Percentiles rank a stretch among this genome's conserved stretches.
These are phyloP conservation scores for Anolis apletophallus DNA, from an alignment of 2,797 vertebrate genomes.

Conservation along the genomic window DNA sequence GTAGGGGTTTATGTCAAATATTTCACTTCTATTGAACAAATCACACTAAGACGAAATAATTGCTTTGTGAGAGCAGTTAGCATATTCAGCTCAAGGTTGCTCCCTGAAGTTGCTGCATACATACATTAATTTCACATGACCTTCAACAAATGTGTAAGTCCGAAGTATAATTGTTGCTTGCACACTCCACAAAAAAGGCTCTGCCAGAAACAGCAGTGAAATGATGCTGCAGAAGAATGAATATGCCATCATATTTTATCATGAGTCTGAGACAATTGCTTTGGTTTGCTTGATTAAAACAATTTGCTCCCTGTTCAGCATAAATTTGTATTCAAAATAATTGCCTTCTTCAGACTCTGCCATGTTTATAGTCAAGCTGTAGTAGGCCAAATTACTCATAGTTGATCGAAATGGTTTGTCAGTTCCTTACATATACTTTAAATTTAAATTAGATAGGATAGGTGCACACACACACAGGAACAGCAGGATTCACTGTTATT, in stretches of 20 bases:
- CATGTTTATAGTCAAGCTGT: no score
- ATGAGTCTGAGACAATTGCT: conserved; percentile 4
- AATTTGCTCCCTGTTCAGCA: conserved; percentile 9
- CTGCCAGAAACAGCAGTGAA: conserved; percentile 57
- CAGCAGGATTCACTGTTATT: neutral
- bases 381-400: no score
- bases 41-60: neutral
- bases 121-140: conserved; percentile 46
- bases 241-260: conserved; percentile 33
- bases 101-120: conserved; percentile 34
- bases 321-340: neutral
- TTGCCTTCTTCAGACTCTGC: neutral
- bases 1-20: neutral
- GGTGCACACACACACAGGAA: neutral
- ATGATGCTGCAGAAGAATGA: conserved; percentile 53
- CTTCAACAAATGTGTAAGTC: conserved; percentile 31
- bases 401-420: neutral
- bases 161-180: neutral
- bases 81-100: neutral
- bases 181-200: conserved; percentile 19
- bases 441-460: neutral
- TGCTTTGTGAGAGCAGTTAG: neutral
- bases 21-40: neutral
- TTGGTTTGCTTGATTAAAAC: conserved; percentile 39
- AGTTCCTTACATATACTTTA: neutral